phyloP scores from a whole-genome alignment of 1,140 invertebrate species.

The Amphibalanus amphitrite region DNA sequence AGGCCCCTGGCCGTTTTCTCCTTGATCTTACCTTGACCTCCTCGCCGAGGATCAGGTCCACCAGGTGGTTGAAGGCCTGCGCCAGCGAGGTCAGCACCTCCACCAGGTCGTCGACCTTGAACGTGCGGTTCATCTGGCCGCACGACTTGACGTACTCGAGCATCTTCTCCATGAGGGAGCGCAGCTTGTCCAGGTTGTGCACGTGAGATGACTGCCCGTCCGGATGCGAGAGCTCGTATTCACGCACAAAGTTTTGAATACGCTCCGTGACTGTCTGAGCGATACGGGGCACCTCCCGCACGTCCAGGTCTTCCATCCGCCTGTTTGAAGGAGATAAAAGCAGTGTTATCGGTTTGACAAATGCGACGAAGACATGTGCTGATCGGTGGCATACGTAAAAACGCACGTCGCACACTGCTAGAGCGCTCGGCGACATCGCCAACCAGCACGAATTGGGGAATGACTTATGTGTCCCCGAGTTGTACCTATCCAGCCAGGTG shows the following conservation, averaged over 20 bases:
- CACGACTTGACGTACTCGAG: not conserved
- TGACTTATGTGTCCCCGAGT: too few relatives aligned
- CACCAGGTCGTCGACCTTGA: slow-evolving; percentile 20
- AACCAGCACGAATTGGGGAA: too few relatives aligned
- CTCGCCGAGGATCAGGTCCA: slow-evolving; percentile 26
- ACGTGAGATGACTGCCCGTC: not conserved
- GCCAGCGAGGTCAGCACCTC: slow-evolving; percentile 25
- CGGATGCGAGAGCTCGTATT: not conserved
- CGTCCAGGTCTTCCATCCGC: not conserved
- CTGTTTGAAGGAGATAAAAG: too few relatives aligned
- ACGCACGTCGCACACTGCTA: too few relatives aligned
- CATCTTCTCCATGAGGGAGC: slow-evolving; percentile 11
- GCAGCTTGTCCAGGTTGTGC: slow-evolving; percentile 7
- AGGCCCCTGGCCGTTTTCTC: too few relatives aligned
- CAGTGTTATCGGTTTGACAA: too few relatives aligned
- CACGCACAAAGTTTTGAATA: not conserved
- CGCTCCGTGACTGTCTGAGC: not conserved
- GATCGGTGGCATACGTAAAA: too few relatives aligned
- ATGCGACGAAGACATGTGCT: too few relatives aligned
- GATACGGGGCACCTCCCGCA: not conserved
- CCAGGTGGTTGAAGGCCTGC: slow-evolving; percentile 27
- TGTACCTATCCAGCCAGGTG: too few relatives aligned
- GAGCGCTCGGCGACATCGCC: too few relatives aligned
- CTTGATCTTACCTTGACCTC: slow-evolving; percentile 22
- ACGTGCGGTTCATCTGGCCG: not conserved